Evolutionary conservation across 2,113 vertebrate genomes (phyloP).

Genomic region (Cavia aperea): DNA sequence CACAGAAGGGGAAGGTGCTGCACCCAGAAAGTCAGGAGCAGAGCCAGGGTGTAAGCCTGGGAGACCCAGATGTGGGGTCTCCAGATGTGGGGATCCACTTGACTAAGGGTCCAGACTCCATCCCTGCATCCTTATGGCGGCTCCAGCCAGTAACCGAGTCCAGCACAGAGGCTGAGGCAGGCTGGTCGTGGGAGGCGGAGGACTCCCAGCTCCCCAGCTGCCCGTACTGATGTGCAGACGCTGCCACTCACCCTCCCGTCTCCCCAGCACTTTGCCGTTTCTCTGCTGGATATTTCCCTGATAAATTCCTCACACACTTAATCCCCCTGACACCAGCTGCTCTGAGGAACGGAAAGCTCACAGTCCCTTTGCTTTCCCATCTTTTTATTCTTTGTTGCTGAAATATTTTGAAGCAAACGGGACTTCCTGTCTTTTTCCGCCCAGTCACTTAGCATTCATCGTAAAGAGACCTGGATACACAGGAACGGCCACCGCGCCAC

Average conservation of each 20-base stretch:
- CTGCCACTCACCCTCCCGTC: neutral
- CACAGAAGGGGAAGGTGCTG: neutral
- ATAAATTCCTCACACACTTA: neutral
- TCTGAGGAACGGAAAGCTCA: neutral
- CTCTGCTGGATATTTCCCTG: neutral
- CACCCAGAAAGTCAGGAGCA: neutral
- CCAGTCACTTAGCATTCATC: neutral
- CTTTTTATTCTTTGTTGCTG: neutral
- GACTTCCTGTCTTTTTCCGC: neutral
- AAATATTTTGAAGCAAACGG: neutral
- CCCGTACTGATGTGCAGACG: neutral
- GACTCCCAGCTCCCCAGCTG: no score
- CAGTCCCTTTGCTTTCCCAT: neutral
- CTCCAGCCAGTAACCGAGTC: neutral
- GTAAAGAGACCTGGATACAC: neutral
- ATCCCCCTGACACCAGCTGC: neutral
- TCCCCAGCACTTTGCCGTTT: neutral
- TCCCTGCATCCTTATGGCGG: neutral
- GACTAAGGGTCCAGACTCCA: no score
- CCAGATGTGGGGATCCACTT: rapidly evolving
- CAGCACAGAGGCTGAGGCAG: neutral
- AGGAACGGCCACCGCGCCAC: no score
- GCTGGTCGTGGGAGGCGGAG: neutral
- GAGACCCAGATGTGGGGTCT: neutral
- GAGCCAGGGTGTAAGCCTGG: neutral